phyloP scores from a whole-genome alignment of 1,140 invertebrate species.

The Pseudomyrmex gracilis region DNA sequence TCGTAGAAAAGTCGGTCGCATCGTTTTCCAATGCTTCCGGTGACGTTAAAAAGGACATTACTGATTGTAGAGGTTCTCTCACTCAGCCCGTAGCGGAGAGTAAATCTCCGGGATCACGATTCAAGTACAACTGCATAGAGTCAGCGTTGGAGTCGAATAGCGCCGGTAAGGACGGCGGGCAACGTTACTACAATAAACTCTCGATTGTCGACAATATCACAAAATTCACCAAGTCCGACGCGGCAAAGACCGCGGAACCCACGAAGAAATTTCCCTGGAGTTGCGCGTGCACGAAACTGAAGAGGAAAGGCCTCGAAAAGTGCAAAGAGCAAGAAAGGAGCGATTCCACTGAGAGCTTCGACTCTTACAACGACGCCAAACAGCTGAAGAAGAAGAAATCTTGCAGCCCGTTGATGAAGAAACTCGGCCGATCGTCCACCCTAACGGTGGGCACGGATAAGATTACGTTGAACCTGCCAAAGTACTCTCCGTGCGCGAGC shows the following conservation, averaged over 20 bases:
- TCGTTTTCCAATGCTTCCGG: constrained; percentile 66
- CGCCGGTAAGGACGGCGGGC: constrained; percentile 67
- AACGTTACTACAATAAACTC: constrained; percentile 68
- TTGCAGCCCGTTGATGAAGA: constrained; percentile 78
- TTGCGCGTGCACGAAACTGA: constrained; percentile 66
- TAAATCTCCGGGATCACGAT: constrained; percentile 65
- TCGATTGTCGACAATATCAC: constrained; percentile 56
- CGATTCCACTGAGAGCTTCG: constrained; percentile 69
- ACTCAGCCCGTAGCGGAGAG: constrained; percentile 65
- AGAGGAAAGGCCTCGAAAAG: constrained; percentile 69
- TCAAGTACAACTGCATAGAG: constrained; percentile 72
- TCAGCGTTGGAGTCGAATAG: constrained; percentile 69
- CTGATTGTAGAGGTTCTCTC: constrained; percentile 60
- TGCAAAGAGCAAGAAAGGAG: constrained; percentile 68
- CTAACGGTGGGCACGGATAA: constrained; percentile 79
- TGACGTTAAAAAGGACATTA: constrained; percentile 63
- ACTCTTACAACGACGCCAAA: constrained; percentile 56
- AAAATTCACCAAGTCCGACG: constrained; percentile 55
- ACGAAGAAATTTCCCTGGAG: constrained; percentile 75
- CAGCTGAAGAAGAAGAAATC: constrained; percentile 75
- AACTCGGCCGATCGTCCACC: constrained; percentile 79
- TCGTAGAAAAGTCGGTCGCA: constrained; percentile 58
- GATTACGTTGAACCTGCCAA: constrained; percentile 81
- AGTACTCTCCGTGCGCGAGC: constrained; percentile 84
- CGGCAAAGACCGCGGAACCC: constrained; percentile 31